phyloP scores from a whole-genome alignment of 92 coral and sea anemone species.

The Montipora capitata region DNA sequence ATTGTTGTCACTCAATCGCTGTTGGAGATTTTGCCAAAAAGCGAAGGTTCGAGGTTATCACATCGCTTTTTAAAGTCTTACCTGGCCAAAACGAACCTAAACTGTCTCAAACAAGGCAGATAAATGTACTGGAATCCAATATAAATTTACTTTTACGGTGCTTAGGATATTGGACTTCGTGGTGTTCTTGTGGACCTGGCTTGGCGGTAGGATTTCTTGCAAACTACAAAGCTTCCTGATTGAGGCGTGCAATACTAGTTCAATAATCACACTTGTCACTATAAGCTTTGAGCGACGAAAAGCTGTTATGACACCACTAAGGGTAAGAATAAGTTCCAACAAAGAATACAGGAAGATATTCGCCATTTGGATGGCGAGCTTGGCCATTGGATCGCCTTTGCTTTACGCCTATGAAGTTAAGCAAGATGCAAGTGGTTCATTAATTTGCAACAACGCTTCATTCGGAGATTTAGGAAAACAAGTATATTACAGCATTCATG shows the following conservation, averaged over 20 bases:
- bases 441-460: constrained; percentile 26
- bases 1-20: too few species aligned
- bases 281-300: constrained; percentile 40
- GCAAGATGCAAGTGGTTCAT: neutral
- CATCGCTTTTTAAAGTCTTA: too few species aligned
- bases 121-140: too few species aligned
- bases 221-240: constrained; percentile 45
- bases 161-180: constrained; percentile 32
- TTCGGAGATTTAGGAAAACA: constrained; percentile 47
- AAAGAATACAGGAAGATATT: neutral
- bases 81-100: too few species aligned
- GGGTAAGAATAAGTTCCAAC: neutral
- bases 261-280: constrained; percentile 36
- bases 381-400: constrained; percentile 36
- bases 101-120: too few species aligned
- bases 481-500: constrained; percentile 44
- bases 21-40: too few species aligned
- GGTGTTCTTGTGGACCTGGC: constrained; percentile 40
- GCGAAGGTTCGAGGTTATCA: too few species aligned
- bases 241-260: constrained; percentile 49
- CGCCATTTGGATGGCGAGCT: constrained; percentile 17
- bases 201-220: constrained; percentile 54
- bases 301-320: constrained; percentile 38
- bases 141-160: constrained; percentile 34
- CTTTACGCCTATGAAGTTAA: constrained; percentile 36